phyloP scores from a whole-genome alignment of 1,140 invertebrate species.

The Piezodorus guildinii region DNA sequence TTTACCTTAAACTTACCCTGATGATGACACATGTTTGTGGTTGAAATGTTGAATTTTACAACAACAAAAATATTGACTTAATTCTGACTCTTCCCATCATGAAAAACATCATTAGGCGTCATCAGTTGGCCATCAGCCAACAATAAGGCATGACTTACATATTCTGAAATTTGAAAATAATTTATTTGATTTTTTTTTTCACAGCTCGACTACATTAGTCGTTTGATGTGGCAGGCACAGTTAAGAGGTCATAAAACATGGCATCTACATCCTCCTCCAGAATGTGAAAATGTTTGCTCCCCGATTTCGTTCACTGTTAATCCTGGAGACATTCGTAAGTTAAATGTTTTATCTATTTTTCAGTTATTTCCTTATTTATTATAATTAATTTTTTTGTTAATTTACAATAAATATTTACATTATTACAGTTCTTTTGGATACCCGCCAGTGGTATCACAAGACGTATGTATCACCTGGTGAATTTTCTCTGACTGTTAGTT shows the following conservation, averaged over 20 bases:
- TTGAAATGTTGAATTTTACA: no score
- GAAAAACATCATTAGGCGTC: no score
- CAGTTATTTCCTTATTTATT: background rate
- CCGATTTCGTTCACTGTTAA: constrained; percentile 64
- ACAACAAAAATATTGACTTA: no score
- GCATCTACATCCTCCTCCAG: constrained; percentile 72
- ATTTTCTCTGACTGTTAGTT: constrained; percentile 81
- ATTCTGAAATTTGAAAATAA: no score
- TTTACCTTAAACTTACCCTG: no score
- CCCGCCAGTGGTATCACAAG: constrained; percentile 85
- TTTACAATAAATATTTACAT: constrained; percentile 11
- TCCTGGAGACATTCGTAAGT: constrained; percentile 73
- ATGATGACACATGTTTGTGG: no score
- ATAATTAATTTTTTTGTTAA: no score
- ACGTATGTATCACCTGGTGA: constrained; percentile 71
- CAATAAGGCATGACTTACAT: no score
- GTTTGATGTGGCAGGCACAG: constrained; percentile 90
- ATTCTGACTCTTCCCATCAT: no score
- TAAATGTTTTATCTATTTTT: background rate
- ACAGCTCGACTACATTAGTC: constrained; percentile 80
- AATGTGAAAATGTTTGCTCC: constrained; percentile 70
- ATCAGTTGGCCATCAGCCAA: no score
- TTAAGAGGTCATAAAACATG: constrained; percentile 76
- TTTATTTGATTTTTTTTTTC: constrained; percentile 27
- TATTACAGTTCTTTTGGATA: constrained; percentile 68